Conservation (phyloP, 2,888 invertebrate genomes). For the Tromatobia lineatoria region DNA sequence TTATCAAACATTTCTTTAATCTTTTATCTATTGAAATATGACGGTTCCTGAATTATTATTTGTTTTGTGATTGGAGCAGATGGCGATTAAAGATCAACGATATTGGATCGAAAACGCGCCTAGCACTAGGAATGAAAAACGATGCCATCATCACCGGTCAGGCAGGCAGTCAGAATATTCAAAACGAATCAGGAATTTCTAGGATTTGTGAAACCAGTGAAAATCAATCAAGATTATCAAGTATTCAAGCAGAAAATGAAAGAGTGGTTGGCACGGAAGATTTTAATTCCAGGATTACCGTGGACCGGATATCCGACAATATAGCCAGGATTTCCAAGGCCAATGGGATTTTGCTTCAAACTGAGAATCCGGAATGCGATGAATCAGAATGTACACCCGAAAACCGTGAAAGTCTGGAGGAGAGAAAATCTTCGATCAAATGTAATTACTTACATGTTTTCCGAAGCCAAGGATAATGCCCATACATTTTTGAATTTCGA, state of each 20-base stretch:
- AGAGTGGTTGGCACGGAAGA: background rate
- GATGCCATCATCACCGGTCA: background rate
- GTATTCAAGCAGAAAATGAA: background rate
- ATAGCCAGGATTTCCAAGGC: constrained; percentile 7
- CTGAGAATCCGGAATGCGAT: background rate
- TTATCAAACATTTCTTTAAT: background rate
- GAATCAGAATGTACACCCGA: background rate
- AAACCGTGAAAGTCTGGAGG: constrained; percentile 16
- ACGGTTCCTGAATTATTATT: background rate
- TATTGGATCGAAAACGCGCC: constrained; percentile 31
- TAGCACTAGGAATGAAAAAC: constrained; percentile 17
- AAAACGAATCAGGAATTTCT: background rate
- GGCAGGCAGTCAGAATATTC: background rate
- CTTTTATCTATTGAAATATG: background rate
- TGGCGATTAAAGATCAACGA: constrained; percentile 36
- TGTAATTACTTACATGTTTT: constrained; percentile 28
- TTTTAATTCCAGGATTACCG: background rate
- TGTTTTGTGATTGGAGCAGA: constrained; percentile 26
- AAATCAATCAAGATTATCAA: background rate
- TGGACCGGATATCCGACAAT: background rate
- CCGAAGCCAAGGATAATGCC: constrained; percentile 4
- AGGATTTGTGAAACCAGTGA: background rate
- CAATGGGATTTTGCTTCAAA: background rate
- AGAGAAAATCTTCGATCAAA: constrained; percentile 36
- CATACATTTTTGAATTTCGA: background rate